phyloP scores from a whole-genome alignment of 2,888 invertebrate species.

The Macropis europaea region DNA sequence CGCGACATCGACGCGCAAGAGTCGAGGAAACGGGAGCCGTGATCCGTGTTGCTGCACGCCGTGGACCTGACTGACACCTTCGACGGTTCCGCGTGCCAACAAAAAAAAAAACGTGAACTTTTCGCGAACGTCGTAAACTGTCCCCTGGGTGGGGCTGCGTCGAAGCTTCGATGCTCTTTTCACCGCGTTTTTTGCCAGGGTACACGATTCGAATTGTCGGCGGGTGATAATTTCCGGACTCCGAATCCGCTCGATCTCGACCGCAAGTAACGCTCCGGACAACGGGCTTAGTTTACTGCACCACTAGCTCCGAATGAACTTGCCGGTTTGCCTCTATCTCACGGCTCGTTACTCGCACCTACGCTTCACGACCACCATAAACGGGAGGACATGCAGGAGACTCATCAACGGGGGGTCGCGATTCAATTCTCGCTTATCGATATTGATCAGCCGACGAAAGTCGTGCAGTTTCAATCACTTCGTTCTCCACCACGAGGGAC shows the following conservation, averaged over 20 bases:
- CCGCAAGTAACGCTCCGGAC: constrained; percentile 40
- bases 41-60: neutral
- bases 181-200: neutral
- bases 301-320: constrained; percentile 45
- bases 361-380: neutral
- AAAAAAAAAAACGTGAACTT: neutral
- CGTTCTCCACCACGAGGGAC: neutral
- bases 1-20: neutral
- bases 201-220: neutral
- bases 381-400: neutral
- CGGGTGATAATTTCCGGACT: constrained; percentile 13
- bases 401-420: constrained; percentile 3
- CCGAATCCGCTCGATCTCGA: neutral
- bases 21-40: neutral
- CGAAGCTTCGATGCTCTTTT: neutral
- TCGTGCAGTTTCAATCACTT: neutral
- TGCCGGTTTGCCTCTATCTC: constrained; percentile 45
- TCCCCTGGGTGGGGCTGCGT: neutral
- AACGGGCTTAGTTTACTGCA: constrained; percentile 44
- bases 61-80: neutral
- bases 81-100: neutral
- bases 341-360: constrained; percentile 36
- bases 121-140: neutral
- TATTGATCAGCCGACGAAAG: constrained; percentile 13
- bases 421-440: constrained; percentile 27